Base-by-base conservation (phyloP, 1,140 invertebrate genomes). In the Drosophila triauraria region DNA sequence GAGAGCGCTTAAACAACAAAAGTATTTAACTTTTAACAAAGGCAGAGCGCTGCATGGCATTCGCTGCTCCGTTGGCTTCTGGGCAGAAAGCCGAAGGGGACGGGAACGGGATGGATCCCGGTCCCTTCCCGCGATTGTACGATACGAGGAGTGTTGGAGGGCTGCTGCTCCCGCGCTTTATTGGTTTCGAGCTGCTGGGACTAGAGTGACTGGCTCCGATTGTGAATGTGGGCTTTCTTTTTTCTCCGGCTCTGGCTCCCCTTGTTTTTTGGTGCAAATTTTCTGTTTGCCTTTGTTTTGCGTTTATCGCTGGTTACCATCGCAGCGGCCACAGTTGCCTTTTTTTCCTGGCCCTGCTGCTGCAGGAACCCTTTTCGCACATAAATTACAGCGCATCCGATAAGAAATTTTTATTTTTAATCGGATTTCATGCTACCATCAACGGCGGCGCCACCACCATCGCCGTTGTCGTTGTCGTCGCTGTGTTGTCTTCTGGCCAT, bases 371-470 rank as follows among this genome's bases (percentile, higher is more conserved):
- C 90, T 91, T 91, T 91, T 91, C 85, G 90, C 90, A 90, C 90
- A 92, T 92, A 92, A 92, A 92, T 92, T 91, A 91, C 91, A 90
- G 78, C 77, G 75, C 87, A 92, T 92, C 91, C 88, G 91, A 92
- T 92, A 92, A 92, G 91, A 84, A 75, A 81, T 91, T 92, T 87
- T 91, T 92, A 92, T 92, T 92, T 92, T 92, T 92, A 92, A 92
- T 92, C 91, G 91, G 91, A 92, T 92, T 92, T 92, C 85, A 90
- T 90, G 85, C 64, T 90, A 74, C 85, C 85, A 84, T 90, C 85
- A 87, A 63, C 74, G 84, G 72, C 83, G 76, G 32, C 51, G 53
- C 35, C 53, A 38, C 62, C 77, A 48, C 61, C 70, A 74, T 43
- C 69, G 64, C 48, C 75, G 38, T 42, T 46, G 53, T 42, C 65